These are phyloP conservation scores for Melipona quadrifasciata DNA, from an alignment of 1,140 invertebrate species.

Conservation along the genomic window DNA sequence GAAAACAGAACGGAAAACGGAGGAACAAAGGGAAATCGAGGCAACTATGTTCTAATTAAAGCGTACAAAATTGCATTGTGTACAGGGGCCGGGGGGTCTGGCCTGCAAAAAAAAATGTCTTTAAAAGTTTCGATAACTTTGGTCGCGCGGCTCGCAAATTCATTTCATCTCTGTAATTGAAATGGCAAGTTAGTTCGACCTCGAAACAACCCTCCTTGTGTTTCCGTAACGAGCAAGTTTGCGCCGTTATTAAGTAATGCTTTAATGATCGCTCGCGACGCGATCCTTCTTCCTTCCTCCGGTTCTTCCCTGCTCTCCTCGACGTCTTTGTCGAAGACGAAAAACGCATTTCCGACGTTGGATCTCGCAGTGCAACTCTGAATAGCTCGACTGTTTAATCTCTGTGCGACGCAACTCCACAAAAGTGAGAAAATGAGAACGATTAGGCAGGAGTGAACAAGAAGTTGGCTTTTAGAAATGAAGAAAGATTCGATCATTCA, in stretches of 20 bases:
- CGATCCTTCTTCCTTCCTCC: no score
- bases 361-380: not conserved
- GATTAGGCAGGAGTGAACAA: not conserved
- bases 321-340: not conserved
- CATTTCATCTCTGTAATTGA: slow-evolving; percentile 42
- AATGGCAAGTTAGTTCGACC: slow-evolving; percentile 42
- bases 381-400: no score
- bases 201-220: slow-evolving; percentile 27
- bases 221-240: slow-evolving; percentile 39
- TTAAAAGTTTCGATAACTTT: slow-evolving; percentile 47
- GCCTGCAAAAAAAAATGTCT: no score
- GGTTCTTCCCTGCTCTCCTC: not conserved
- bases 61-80: slow-evolving; percentile 19
- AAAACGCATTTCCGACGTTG: not conserved
- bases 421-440: not conserved
- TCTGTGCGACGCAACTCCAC: no score
- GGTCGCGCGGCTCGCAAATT: slow-evolving; percentile 22
- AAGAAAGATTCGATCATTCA: not conserved
- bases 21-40: not conserved
- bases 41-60: slow-evolving; percentile 31
- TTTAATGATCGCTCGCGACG: slow-evolving; percentile 22
- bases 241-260: slow-evolving; percentile 25
- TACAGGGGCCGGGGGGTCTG: not conserved
- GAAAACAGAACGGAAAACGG: not conserved
- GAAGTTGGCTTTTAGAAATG: not conserved